Evolutionary conservation across 2,888 invertebrate species (phyloP).

Genomic region (Deilephila porcellus): DNA sequence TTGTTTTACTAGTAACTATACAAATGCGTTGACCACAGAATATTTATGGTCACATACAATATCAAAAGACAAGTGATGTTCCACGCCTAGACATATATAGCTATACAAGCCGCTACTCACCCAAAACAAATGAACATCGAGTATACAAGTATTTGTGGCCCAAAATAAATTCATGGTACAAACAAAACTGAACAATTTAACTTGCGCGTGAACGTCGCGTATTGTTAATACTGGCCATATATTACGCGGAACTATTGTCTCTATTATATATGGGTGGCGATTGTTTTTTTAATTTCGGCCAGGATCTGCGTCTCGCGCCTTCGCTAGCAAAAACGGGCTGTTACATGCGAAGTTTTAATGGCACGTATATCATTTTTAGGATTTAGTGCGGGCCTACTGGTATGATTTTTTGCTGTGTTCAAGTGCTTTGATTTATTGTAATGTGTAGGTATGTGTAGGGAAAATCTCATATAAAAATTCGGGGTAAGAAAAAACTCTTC

Average conservation of each 20-base stretch:
- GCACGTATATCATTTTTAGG: conserved; percentile 21
- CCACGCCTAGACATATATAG: background rate
- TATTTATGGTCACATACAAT: background rate
- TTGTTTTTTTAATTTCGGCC: conserved; percentile 48
- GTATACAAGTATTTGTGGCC: conserved; percentile 12
- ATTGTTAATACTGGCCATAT: conserved; percentile 50
- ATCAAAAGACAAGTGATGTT: background rate
- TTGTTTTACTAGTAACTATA: no score
- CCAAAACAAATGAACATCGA: background rate
- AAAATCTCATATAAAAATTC: no score
- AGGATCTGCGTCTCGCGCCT: conserved; percentile 39
- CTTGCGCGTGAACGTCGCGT: conserved; percentile 39
- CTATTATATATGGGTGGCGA: conserved; percentile 48
- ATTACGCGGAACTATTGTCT: conserved; percentile 59
- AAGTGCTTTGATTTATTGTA: background rate
- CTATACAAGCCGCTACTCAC: background rate
- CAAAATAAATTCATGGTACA: conserved; percentile 11
- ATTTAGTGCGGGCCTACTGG: background rate
- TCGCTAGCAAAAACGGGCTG: conserved; percentile 35
- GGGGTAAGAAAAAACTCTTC: no score
- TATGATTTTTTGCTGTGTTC: conserved; percentile 1
- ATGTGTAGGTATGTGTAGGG: background rate
- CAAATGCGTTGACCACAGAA: no score
- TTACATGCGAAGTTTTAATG: conserved; percentile 31
- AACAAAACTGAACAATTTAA: conserved; percentile 27